Evolutionary conservation across 2,888 invertebrate genomes (phyloP).

Genomic region (Macrophya annulata): DNA sequence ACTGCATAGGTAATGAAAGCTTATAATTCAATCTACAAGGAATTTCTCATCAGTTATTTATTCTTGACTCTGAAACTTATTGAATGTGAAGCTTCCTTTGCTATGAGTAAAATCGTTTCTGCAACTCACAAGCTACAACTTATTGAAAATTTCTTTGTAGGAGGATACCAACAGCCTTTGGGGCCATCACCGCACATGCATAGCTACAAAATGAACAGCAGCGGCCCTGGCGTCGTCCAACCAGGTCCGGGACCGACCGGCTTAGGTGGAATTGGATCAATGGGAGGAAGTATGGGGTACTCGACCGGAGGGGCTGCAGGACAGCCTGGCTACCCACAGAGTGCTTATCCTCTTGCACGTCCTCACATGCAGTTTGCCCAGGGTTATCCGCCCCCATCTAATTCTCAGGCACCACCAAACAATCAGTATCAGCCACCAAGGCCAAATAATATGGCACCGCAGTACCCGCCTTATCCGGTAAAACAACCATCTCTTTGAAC

Average conservation of each 20-base stretch:
- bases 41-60: background rate
- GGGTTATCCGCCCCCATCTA: slow-evolving; percentile 75
- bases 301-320: slow-evolving; percentile 78
- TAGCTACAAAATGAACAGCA: slow-evolving; percentile 83
- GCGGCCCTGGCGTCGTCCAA: slow-evolving; percentile 80
- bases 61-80: background rate
- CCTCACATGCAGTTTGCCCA: slow-evolving; percentile 80
- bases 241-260: slow-evolving; percentile 79
- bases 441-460: slow-evolving; percentile 77
- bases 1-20: background rate
- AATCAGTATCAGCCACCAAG: slow-evolving; percentile 77
- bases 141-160: slow-evolving; percentile 65
- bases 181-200: slow-evolving; percentile 84
- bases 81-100: background rate
- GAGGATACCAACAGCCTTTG: slow-evolving; percentile 83
- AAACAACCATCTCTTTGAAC: slow-evolving; percentile 31
- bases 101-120: background rate
- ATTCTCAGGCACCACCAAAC: slow-evolving; percentile 76
- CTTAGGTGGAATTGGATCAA: slow-evolving; percentile 74
- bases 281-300: slow-evolving; percentile 76
- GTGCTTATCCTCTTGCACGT: slow-evolving; percentile 79
- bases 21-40: background rate
- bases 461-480: slow-evolving; percentile 77
- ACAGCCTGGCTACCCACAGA: slow-evolving; percentile 80
- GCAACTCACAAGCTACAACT: slow-evolving; percentile 59